These are phyloP conservation scores for Aphis gossypii DNA, from an alignment of 1,140 invertebrate genomes.

Conservation along the genomic window DNA sequence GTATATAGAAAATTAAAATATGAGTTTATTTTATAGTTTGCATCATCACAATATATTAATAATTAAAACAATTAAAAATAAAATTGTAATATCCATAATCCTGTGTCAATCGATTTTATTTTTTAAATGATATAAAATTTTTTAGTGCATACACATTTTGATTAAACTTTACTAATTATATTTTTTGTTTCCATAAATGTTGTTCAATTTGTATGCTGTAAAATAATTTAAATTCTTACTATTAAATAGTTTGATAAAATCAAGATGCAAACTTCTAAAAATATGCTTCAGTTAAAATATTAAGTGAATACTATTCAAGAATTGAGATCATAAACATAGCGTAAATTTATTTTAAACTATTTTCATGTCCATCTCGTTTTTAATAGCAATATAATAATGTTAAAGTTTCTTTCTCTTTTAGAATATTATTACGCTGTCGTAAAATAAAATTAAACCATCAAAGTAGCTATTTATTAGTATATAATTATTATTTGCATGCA, in stretches of 20 bases:
- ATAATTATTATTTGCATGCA: neutral
- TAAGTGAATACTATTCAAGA: neutral
- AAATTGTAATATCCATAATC: neutral
- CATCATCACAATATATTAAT: too few relatives aligned
- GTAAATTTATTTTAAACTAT: constrained; percentile 11
- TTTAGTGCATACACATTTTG: neutral
- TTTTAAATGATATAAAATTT: neutral
- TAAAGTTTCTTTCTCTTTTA: neutral
- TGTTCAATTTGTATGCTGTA: neutral
- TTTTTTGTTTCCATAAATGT: neutral
- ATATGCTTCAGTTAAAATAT: neutral
- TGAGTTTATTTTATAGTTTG: too few relatives aligned
- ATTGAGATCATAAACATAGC: neutral
- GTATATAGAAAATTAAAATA: too few relatives aligned
- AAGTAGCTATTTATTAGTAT: neutral
- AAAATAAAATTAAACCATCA: neutral
- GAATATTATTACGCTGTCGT: neutral
- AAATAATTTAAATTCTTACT: neutral
- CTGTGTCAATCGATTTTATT: neutral
- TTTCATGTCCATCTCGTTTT: neutral
- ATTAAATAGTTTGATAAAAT: constrained; percentile 22
- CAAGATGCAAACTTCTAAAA: neutral
- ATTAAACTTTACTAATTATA: neutral
- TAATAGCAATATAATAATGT: neutral
- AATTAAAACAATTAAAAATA: neutral